Base-by-base conservation (phyloP, 2,888 invertebrate species). In the Encarsia formosa region DNA sequence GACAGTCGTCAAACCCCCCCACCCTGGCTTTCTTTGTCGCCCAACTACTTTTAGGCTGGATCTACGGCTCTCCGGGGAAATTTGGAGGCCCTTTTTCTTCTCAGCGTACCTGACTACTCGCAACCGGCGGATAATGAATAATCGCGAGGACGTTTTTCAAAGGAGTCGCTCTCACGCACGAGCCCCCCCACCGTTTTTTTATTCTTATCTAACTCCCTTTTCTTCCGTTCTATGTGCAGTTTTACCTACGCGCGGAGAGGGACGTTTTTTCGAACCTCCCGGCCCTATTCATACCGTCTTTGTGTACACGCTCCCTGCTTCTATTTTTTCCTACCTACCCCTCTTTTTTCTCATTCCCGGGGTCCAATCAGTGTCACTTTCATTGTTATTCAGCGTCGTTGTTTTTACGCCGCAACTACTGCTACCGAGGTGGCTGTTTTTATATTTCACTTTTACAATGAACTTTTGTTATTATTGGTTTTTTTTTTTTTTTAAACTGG, bases 1-100 rank as follows among this genome's bases (percentile, higher is more conserved):
- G n/a, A n/a, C n/a, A n/a, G n/a, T n/a, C n/a, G n/a, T n/a, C n/a
- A n/a, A n/a, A n/a, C n/a, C n/a, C n/a, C n/a, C n/a, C n/a, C n/a
- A n/a, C n/a, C n/a, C n/a, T n/a, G n/a, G n/a, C n/a, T n/a, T n/a
- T n/a, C n/a, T n/a, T n/a, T n/a, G n/a, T n/a, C n/a, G n/a, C n/a
- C n/a, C n/a, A n/a, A n/a, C n/a, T n/a, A n/a, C n/a, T n/a, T n/a
- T n/a, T n/a, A n/a, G n/a, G n/a, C n/a, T n/a, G 56, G 57, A 57
- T 57, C 57, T 51, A 57, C 54, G 57, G 54, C 49, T 46, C 57
- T 54, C 57, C 42, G 45, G 57, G 57, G 57, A 57, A 57, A 57
- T 57, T 57, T 26, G 50, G 50, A 49, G 32, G 48, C 48, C 23
- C 39, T 18, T n/a, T n/a, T n/a, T n/a, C 26, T 44, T 48, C 48